phyloP scores from a whole-genome alignment of 1,140 invertebrate genomes.

The Oryctes rhinoceros region DNA sequence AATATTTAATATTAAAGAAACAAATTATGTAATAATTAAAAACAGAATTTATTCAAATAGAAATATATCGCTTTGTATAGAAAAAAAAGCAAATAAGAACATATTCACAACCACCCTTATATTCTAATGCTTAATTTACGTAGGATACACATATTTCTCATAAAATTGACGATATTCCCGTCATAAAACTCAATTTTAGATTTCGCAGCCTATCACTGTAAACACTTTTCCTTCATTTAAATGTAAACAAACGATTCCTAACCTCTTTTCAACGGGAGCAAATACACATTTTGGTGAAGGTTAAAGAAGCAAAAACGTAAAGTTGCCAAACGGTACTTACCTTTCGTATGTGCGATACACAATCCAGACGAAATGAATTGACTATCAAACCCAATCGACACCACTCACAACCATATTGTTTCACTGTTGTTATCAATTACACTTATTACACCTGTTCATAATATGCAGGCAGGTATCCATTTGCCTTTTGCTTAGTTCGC shows the following conservation, averaged over 20 bases:
- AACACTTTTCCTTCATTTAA: constrained; percentile 1
- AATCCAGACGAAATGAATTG: background rate
- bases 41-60: no score
- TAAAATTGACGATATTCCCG: background rate
- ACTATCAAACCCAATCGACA: constrained; percentile 1
- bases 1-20: no score
- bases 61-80: background rate
- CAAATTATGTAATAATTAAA: no score
- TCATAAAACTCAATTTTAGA: background rate
- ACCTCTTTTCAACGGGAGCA: background rate
- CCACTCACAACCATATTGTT: constrained; percentile 27
- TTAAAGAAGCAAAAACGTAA: background rate
- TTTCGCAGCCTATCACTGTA: background rate
- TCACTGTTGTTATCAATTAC: constrained; percentile 26
- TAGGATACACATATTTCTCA: background rate
- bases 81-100: background rate
- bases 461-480: constrained; percentile 26
- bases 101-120: background rate
- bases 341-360: constrained; percentile 7
- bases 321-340: background rate
- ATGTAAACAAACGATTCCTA: constrained; percentile 29
- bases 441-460: constrained; percentile 27
- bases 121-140: background rate
- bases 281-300: background rate
- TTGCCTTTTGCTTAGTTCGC: background rate